Evolutionary conservation across 2,888 invertebrate species (phyloP).

Genomic region (Leucoptera coffeella): DNA sequence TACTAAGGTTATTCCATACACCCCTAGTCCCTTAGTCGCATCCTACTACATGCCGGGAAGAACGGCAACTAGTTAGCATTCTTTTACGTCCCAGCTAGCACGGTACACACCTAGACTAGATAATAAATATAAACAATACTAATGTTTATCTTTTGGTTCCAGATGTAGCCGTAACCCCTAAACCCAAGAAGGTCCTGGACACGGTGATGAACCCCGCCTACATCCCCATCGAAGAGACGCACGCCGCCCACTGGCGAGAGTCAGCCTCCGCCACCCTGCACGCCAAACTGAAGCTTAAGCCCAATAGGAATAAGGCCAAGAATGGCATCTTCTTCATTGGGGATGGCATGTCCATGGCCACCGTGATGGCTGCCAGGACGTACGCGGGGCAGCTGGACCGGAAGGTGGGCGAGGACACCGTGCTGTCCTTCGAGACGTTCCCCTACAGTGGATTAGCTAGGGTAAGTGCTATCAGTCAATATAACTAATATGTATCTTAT

Average conservation of each 20-base stretch:
- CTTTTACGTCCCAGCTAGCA: no score
- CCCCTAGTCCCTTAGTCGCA: no score
- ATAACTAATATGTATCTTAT: no score
- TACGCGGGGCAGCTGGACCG: conserved; percentile 57
- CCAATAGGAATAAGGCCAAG: conserved; percentile 49
- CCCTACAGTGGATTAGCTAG: conserved; percentile 62
- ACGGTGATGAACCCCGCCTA: conserved; percentile 26
- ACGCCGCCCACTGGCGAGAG: conserved; percentile 31
- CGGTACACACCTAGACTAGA: no score
- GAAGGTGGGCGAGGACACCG: conserved; percentile 56
- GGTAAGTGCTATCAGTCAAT: conserved; percentile 41
- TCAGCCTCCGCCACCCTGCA: conserved; percentile 18
- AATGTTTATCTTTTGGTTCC: not conserved
- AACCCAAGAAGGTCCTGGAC: conserved; percentile 27
- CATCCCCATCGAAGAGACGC: conserved; percentile 31
- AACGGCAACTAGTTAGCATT: no score
- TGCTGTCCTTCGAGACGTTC: conserved; percentile 62
- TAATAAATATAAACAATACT: no score
- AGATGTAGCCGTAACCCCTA: conserved; percentile 11
- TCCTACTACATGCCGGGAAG: no score
- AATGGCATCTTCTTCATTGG: conserved; percentile 71
- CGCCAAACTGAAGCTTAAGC: conserved; percentile 9
- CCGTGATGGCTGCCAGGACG: conserved; percentile 65
- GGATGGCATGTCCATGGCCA: conserved; percentile 75
- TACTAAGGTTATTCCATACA: no score